These are phyloP conservation scores for Rhinatrema bivittatum DNA, from an alignment of 2,797 vertebrate genomes.

Conservation along the genomic window DNA sequence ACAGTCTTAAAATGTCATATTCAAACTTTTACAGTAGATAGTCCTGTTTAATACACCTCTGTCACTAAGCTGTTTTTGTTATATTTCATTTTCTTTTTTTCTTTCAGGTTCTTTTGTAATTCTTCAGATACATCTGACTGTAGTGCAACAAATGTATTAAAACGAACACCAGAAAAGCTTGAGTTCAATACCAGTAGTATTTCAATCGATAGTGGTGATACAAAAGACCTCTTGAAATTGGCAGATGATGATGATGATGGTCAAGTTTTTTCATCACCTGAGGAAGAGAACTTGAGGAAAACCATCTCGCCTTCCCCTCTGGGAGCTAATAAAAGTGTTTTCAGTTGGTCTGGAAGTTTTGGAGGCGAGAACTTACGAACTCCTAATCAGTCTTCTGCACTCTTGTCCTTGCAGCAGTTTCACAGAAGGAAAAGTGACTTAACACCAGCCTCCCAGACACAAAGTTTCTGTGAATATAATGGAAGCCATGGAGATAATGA, in stretches of 20 bases:
- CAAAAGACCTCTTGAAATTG: not conserved
- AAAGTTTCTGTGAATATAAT: not conserved
- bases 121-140: slow-evolving; percentile 18
- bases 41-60: no score
- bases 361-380: slow-evolving; percentile 16
- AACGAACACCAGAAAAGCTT: slow-evolving; percentile 6
- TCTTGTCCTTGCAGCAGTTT: slow-evolving; percentile 53
- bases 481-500: not conserved
- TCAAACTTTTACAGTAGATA: no score
- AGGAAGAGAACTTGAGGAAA: no score
- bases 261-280: no score
- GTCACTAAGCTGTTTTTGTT: no score
- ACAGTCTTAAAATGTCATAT: no score
- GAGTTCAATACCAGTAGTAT: not conserved
- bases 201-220: not conserved
- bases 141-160: slow-evolving; percentile 1
- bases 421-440: slow-evolving; percentile 36
- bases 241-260: rapidly evolving
- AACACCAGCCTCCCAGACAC: not conserved
- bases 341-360: slow-evolving; percentile 55
- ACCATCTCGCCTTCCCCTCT: slow-evolving; percentile 6
- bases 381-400: slow-evolving; percentile 8
- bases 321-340: slow-evolving; percentile 45
- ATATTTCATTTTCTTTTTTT: not conserved
- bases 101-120: slow-evolving; percentile 72